Conservation (phyloP, 2,888 invertebrate genomes). For the Pegoplata infirma region DNA sequence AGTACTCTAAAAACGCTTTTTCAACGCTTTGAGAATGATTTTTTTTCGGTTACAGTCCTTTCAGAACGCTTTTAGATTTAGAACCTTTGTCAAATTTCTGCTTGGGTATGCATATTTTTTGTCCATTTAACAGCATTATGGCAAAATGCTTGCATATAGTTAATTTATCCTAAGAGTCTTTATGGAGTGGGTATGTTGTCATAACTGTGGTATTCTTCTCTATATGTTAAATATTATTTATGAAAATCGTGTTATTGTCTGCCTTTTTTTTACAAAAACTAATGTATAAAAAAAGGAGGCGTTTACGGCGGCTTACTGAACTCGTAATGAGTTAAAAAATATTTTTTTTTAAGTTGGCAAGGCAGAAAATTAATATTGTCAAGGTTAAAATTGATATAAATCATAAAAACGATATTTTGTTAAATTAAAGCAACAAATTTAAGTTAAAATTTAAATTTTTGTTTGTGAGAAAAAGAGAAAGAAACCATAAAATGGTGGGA, state of each 20-base stretch:
- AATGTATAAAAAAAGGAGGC: not conserved
- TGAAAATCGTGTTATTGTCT: conserved; percentile 49
- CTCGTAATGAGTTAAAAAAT: conserved; percentile 12
- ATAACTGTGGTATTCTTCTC: conserved; percentile 26
- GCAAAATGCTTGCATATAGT: conserved; percentile 7
- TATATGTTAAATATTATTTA: conserved; percentile 48
- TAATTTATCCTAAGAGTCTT: conserved; percentile 33
- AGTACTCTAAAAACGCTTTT: no score
- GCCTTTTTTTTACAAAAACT: conserved; percentile 33
- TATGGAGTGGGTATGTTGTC: conserved; percentile 13
- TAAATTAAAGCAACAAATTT: no score
- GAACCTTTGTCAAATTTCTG: no score
- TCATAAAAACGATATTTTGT: not conserved
- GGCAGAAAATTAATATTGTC: not conserved
- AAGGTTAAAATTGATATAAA: conserved; percentile 45
- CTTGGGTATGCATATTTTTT: conserved; percentile 26
- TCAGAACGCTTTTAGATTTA: no score
- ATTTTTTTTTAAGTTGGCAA: not conserved
- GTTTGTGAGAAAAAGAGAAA: no score
- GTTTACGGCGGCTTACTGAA: conserved; percentile 13
- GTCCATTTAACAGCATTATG: conserved; percentile 12
- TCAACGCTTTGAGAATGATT: no score
- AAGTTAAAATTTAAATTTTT: no score
- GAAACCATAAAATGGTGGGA: no score
- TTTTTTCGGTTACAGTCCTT: no score